Base-by-base conservation (phyloP, 2,113 vertebrate species). In the Morone chrysops region DNA sequence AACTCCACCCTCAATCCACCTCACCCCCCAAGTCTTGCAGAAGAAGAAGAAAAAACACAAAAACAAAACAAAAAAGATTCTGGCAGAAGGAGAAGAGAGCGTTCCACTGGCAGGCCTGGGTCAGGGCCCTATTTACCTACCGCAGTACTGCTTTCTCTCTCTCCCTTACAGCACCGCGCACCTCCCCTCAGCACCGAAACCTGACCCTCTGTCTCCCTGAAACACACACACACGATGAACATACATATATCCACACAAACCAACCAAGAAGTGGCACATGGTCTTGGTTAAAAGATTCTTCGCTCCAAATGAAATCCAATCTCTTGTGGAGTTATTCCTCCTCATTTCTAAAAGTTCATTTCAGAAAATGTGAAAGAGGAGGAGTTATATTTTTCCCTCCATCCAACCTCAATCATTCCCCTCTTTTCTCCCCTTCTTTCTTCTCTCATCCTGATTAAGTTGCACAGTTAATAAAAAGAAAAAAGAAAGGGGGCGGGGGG, bases 91-190 rank as follows among this genome's bases (percentile, higher is more conserved):
- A 94, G 94, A 92, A 65, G 81, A 87, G 87, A 92, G 93, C 87
- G 90, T 94, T 95, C 90, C 93, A 89, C 88, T 92, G 87, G 84
- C 84, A 80, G 92, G 86, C 90, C 89, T 89, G 91, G 91, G 90
- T 92, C 93, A 93, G 92, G 84, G 90, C 90, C 54, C 91, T 94
- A 68, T 95, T 95, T 96, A 96, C 94, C 95, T 96, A 96, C 96
- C 94, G 90, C 96, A 97, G 95, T 92, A 92, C 90, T 81, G 87
- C 83, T 88, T n/a, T 59, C 54, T 54, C 69, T 71, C 41, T n/a
- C 66, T 40, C 54, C 36, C 91, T 88, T 80, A 88, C 91, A 90
- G 85, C 83, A 73, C 61, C 36, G 25, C 88, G 87, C 75, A 43
- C 87, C 92, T 90, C 92, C 84, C 86, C 78, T 87, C 82, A 36